phyloP scores from a whole-genome alignment of 1,140 invertebrate species.

The Ceratosolen solmsi region DNA sequence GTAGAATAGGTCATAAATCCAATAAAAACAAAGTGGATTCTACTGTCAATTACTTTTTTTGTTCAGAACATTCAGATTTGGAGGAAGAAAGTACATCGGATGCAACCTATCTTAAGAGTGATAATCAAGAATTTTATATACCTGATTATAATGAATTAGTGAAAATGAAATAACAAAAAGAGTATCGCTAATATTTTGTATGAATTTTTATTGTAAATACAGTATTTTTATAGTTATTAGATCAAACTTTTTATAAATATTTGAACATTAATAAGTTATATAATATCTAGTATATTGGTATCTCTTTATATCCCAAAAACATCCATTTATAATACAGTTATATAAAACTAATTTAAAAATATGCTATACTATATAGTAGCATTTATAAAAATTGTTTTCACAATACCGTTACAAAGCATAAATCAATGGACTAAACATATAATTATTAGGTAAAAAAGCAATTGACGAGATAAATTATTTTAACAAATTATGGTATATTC shows the following conservation, averaged over 20 bases:
- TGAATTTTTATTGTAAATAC: constrained; percentile 62
- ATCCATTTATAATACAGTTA: constrained; percentile 59
- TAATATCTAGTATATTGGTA: constrained; percentile 27
- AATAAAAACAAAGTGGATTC: not conserved
- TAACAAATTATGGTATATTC: constrained; percentile 39
- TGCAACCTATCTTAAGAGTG: constrained; percentile 22
- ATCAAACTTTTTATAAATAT: constrained; percentile 52
- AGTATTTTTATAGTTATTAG: constrained; percentile 45
- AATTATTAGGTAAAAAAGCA: constrained; percentile 32
- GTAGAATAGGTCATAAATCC: not conserved
- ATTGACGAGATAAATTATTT: constrained; percentile 15
- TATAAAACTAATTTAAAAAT: constrained; percentile 49
- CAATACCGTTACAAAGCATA: constrained; percentile 7
- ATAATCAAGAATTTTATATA: constrained; percentile 51
- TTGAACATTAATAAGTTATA: constrained; percentile 49
- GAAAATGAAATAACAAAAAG: constrained; percentile 51
- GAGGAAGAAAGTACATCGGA: constrained; percentile 57
- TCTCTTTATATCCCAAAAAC: constrained; percentile 50
- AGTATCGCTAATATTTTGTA: constrained; percentile 31
- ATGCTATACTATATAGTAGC: constrained; percentile 50
- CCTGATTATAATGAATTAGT: constrained; percentile 60
- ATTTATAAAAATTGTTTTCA: constrained; percentile 35
- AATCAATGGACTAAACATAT: constrained; percentile 33
- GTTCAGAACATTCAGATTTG: constrained; percentile 58
- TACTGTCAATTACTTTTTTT: constrained; percentile 63